phyloP scores from a whole-genome alignment of 2,888 invertebrate genomes.

The Drosophila gaucha region DNA sequence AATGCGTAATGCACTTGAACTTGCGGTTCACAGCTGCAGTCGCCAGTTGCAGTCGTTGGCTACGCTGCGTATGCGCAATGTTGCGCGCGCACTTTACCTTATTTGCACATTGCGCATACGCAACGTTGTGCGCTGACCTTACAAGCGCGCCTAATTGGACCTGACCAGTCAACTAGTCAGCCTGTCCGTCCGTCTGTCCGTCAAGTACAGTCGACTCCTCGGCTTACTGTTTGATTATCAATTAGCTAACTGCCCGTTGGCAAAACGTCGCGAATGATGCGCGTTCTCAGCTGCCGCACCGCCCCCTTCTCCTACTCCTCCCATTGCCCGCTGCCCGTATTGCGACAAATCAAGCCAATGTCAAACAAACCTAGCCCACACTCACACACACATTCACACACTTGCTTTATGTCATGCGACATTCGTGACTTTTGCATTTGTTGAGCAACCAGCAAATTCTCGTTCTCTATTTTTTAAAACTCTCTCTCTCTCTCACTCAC shows the following conservation, averaged over 20 bases:
- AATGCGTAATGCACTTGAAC: constrained; percentile 70
- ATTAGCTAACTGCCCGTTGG: constrained; percentile 55
- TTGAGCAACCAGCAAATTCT: constrained; percentile 21
- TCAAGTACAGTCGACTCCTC: constrained; percentile 49
- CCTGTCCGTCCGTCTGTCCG: not conserved
- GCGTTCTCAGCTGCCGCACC: constrained; percentile 10
- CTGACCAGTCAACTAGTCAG: not conserved
- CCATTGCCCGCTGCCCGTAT: constrained; percentile 9
- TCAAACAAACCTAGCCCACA: constrained; percentile 31
- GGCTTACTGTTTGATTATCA: constrained; percentile 73
- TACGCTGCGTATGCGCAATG: constrained; percentile 56
- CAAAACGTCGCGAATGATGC: constrained; percentile 30
- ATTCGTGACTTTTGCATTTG: constrained; percentile 45
- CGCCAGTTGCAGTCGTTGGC: constrained; percentile 13
- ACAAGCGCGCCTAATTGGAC: constrained; percentile 63
- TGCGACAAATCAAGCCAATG: constrained; percentile 61
- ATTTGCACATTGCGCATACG: constrained; percentile 76
- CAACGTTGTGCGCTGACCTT: constrained; percentile 59
- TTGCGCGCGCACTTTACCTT: constrained; percentile 33
- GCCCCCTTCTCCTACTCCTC: not conserved
- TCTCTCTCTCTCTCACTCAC: constrained; percentile 1
- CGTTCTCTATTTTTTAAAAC: constrained; percentile 13
- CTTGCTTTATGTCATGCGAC: constrained; percentile 21
- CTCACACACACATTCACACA: constrained; percentile 1
- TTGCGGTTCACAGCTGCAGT: constrained; percentile 40